Base-by-base conservation (phyloP, 1,140 invertebrate genomes). In the Cydia pomonella region DNA sequence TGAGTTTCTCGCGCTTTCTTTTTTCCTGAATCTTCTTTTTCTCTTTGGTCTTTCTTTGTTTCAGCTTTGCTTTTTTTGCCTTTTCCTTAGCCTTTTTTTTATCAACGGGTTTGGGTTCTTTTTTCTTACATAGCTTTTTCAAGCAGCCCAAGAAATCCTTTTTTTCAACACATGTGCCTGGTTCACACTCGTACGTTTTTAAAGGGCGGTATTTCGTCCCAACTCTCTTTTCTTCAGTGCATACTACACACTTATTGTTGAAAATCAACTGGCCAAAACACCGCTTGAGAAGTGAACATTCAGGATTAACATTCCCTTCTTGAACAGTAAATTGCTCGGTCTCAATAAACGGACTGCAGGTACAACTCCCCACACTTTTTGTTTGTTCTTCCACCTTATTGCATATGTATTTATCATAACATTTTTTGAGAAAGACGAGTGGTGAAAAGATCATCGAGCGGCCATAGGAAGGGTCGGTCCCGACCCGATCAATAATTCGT, bases 131-230 rank as follows among this genome's bases (percentile, higher is more conserved):
- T 3, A 0, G 23, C 6, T 23, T 23, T 59, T 23, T 59, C 0
- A 59, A 23, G 23, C 4, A 50, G 6, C n/a, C 47, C 18, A 59
- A 59, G 21, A 10, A 23, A 9, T 18, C 21, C 21, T 59, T 59
- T 23, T 23, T 59, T 59, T 59, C 53, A 10, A 23, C 9, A 23
- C 53, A 59, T 12, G 18, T 23, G 9, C n/a, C 53, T 10, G 53
- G 53, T 59, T 59, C 53, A 59, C 53, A 23, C 21, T 59, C 53
- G 21, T 59, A 23, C 18, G 53, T 0, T 23, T 23, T 59, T 23
- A 59, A 59, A n/a, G 18, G 53, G 53, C 21, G 21, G 53, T 59
- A 59, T 59, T 59, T 59, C 10, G 53, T 59, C 7, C 53, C 53
- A 1, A 59, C 21, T 2, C 7, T 21, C 12, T 59, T 59, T 18